These are phyloP conservation scores for Sinocyclocheilus maitianheensis DNA, from an alignment of 2,113 vertebrate genomes.

Conservation along the genomic window DNA sequence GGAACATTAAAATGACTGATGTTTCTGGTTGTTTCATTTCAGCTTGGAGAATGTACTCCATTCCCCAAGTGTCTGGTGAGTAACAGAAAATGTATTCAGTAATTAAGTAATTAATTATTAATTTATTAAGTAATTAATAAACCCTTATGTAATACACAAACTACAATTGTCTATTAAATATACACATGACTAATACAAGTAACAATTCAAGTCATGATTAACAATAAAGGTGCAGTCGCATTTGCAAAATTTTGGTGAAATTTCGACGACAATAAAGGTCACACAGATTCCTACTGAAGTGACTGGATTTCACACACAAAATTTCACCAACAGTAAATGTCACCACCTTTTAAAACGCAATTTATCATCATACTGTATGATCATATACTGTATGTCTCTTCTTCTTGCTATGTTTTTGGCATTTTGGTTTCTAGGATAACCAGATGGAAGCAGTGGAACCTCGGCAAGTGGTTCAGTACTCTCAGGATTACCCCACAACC, in stretches of 20 bases:
- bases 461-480: conserved; percentile 73
- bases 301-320: not conserved
- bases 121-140: not conserved
- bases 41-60: conserved; percentile 81
- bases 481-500: conserved; percentile 55
- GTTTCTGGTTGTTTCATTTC: conserved; percentile 56
- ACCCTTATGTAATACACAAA: too few relatives aligned
- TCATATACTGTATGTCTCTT: not conserved
- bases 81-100: conserved; percentile 31
- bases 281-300: too few relatives aligned
- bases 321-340: not conserved
- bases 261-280: too few relatives aligned
- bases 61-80: conserved; percentile 77
- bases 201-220: too few relatives aligned
- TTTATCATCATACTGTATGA: too few relatives aligned
- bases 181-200: too few relatives aligned
- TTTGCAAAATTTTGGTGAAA: too few relatives aligned
- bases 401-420: not conserved
- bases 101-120: not conserved
- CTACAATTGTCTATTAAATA: too few relatives aligned
- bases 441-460: conserved; percentile 81
- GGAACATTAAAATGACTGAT: not conserved
- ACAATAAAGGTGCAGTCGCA: too few relatives aligned
- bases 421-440: conserved; percentile 75
- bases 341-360: too few relatives aligned